Conservation (phyloP, 2,888 invertebrate species). For the Taenaris catops region DNA sequence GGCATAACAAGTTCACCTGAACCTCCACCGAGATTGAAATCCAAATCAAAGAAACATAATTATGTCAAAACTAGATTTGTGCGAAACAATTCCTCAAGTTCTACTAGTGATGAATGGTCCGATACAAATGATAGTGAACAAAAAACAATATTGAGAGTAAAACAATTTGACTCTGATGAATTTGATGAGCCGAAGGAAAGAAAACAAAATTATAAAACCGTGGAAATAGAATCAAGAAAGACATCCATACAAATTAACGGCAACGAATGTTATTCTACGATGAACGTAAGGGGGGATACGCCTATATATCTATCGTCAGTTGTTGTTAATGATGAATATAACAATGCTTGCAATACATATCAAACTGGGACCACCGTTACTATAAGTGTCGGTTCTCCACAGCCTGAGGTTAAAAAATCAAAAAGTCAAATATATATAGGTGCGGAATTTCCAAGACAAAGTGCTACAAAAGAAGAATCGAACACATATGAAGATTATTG, state of each 20-base stretch:
- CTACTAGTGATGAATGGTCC: conserved; percentile 75
- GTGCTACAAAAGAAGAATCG: conserved; percentile 38
- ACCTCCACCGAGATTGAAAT: conserved; percentile 66
- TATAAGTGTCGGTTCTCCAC: conserved; percentile 79
- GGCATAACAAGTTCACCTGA: conserved; percentile 69
- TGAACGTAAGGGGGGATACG: conserved; percentile 84
- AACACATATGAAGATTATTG: conserved; percentile 69
- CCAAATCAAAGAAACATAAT: conserved; percentile 65
- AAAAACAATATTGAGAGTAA: conserved; percentile 61
- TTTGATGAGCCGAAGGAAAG: conserved; percentile 41
- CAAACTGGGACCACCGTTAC: conserved; percentile 81
- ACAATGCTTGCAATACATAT: conserved; percentile 61
- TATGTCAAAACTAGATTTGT: conserved; percentile 74
- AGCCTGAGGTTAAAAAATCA: conserved; percentile 59
- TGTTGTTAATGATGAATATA: conserved; percentile 81
- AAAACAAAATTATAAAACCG: conserved; percentile 37
- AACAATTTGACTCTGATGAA: conserved; percentile 74
- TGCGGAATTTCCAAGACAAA: conserved; percentile 48
- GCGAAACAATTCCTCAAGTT: conserved; percentile 64
- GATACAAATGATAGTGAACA: conserved; percentile 70
- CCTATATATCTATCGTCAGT: conserved; percentile 87
- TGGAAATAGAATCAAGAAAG: conserved; percentile 70
- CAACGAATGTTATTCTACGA: conserved; percentile 87
- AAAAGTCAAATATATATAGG: conserved; percentile 76
- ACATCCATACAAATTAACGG: conserved; percentile 88